These are phyloP conservation scores for Lasioglossum pauxillum DNA, from an alignment of 2,888 invertebrate genomes.

Conservation along the genomic window DNA sequence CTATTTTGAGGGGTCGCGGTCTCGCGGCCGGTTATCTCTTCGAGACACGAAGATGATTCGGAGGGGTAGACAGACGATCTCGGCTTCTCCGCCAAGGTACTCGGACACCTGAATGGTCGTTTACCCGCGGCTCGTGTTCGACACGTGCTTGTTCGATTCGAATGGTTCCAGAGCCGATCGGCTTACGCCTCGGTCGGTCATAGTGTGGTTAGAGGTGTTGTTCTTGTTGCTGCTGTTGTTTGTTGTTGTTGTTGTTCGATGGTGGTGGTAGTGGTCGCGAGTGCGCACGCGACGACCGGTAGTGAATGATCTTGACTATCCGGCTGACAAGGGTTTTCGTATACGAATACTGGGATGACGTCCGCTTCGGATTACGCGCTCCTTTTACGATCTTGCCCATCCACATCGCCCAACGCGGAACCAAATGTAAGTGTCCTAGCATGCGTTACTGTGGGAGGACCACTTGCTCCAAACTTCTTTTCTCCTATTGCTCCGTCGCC, in stretches of 20 bases:
- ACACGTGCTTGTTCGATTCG: conserved; percentile 31
- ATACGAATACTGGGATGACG: conserved; percentile 76
- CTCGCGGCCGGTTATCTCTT: conserved; percentile 12
- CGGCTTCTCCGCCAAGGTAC: conserved; percentile 64
- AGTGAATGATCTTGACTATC: conserved; percentile 72
- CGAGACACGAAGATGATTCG: conserved; percentile 60
- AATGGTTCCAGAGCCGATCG: conserved; percentile 15
- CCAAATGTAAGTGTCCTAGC: conserved; percentile 74
- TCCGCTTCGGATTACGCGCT: conserved; percentile 76
- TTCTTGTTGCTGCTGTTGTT: not conserved
- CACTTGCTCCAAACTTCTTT: not conserved
- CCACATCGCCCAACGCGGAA: conserved; percentile 75
- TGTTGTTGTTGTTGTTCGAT: conserved; percentile 12
- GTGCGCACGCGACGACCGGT: conserved; percentile 68
- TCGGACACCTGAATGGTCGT: conserved; percentile 63
- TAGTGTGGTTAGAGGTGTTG: conserved; percentile 25
- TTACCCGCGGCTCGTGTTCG: conserved; percentile 2
- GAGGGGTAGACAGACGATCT: conserved; percentile 49
- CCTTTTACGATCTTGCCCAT: conserved; percentile 73
- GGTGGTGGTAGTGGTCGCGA: conserved; percentile 64
- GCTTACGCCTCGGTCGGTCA: not conserved
- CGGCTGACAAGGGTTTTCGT: conserved; percentile 68
- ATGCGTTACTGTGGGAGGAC: not conserved
- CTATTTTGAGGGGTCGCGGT: not conserved
- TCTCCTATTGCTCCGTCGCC: not conserved